Conservation (phyloP, 2,113 vertebrate genomes). For the Sapajus apella region DNA sequence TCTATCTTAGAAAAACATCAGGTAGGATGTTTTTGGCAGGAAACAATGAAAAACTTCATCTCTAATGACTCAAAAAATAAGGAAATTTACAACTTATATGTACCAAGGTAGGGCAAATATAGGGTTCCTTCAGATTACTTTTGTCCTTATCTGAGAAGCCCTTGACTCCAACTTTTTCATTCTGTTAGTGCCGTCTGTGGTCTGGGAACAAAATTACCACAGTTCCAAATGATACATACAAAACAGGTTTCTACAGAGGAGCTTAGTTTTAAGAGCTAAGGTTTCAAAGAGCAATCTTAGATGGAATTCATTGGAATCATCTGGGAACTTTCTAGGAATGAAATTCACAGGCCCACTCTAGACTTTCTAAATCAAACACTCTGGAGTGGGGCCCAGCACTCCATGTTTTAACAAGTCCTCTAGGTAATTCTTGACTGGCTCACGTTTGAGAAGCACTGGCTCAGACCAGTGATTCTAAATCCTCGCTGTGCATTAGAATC, state of each 20-base stretch:
- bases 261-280: background rate
- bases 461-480: background rate
- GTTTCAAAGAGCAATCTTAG: background rate
- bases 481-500: background rate
- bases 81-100: background rate
- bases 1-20: background rate
- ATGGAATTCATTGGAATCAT: background rate
- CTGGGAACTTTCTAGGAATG: background rate
- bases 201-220: background rate
- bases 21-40: background rate
- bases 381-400: background rate
- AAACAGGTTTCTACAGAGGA: background rate
- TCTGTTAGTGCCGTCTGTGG: background rate
- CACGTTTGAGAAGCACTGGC: background rate
- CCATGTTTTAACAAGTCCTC: background rate
- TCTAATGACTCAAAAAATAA: background rate
- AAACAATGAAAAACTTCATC: background rate
- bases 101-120: too few relatives aligned
- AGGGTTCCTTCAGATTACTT: background rate
- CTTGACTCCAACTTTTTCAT: background rate
- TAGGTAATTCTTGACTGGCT: background rate
- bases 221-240: background rate
- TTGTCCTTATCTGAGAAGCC: background rate
- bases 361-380: background rate
- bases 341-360: background rate